These are phyloP conservation scores for Tenrec ecaudatus DNA, from an alignment of 2,113 vertebrate species.

Conservation along the genomic window DNA sequence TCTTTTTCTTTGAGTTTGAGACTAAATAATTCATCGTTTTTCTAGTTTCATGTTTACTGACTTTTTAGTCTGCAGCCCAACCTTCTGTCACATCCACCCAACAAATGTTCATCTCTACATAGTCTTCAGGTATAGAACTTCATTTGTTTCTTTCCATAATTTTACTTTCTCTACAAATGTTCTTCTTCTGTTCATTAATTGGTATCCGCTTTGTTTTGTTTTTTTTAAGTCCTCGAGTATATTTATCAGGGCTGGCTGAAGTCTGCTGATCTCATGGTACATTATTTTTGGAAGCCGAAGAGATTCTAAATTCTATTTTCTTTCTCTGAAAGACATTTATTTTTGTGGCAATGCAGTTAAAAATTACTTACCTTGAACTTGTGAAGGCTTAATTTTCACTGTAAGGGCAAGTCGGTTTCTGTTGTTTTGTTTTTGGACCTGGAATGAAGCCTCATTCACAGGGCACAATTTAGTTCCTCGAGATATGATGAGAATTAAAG, in stretches of 20 bases:
- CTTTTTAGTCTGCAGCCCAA: too few relatives aligned
- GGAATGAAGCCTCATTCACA: neutral
- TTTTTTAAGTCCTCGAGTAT: neutral
- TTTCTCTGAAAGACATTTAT: neutral
- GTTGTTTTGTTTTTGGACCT: conserved; percentile 5
- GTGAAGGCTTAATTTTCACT: neutral
- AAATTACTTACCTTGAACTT: conserved; percentile 29
- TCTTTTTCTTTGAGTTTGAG: conserved; percentile 2
- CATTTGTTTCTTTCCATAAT: conserved; percentile 20
- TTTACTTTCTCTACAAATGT: conserved; percentile 1
- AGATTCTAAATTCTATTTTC: conserved; percentile 24
- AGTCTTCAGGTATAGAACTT: conserved; percentile 17
- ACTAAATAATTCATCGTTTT: neutral
- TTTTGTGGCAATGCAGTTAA: neutral
- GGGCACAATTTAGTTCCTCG: neutral
- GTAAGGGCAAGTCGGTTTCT: neutral
- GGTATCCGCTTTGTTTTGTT: neutral
- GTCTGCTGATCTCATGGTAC: neutral
- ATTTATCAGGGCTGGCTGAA: conserved; percentile 14
- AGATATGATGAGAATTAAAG: neutral
- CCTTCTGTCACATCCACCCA: neutral
- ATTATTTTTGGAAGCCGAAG: conserved; percentile 2
- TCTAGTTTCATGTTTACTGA: neutral
- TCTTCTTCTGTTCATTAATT: conserved; percentile 17
- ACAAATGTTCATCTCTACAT: conserved; percentile 37